Evolutionary conservation across 2,888 invertebrate species (phyloP).

Genomic region (Boloria euphrosyne): DNA sequence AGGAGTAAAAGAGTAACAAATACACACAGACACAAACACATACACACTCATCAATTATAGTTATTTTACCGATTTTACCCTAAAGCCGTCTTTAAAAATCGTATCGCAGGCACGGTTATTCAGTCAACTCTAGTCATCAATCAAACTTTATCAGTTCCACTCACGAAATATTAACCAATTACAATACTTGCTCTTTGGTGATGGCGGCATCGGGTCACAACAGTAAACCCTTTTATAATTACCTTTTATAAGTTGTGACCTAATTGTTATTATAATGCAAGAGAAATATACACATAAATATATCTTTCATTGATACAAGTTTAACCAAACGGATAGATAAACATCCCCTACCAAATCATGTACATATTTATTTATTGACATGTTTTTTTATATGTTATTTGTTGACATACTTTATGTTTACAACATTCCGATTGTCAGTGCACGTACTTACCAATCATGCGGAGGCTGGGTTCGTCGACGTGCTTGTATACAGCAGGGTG

Average conservation of each 20-base stretch:
- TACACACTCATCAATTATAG: neutral
- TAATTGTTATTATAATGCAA: neutral
- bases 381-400: no score
- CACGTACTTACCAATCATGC: conserved; percentile 81
- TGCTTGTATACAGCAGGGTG: conserved; percentile 82
- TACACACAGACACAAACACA: no score
- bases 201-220: conserved; percentile 51
- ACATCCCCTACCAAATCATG: no score
- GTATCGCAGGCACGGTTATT: neutral
- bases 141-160: conserved; percentile 73
- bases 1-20: neutral
- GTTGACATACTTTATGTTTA: neutral
- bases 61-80: conserved; percentile 3
- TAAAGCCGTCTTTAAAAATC: neutral
- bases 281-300: conserved; percentile 22
- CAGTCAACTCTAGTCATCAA: conserved; percentile 55
- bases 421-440: neutral
- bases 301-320: no score
- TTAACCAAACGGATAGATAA: no score
- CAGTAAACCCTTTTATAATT: conserved; percentile 52
- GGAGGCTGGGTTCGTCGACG: conserved; percentile 82
- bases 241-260: conserved; percentile 22
- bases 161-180: conserved; percentile 73
- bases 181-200: conserved; percentile 56
- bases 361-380: neutral